Evolutionary conservation across 2,113 vertebrate genomes (phyloP).

Genomic region (Ciconia boyciana): DNA sequence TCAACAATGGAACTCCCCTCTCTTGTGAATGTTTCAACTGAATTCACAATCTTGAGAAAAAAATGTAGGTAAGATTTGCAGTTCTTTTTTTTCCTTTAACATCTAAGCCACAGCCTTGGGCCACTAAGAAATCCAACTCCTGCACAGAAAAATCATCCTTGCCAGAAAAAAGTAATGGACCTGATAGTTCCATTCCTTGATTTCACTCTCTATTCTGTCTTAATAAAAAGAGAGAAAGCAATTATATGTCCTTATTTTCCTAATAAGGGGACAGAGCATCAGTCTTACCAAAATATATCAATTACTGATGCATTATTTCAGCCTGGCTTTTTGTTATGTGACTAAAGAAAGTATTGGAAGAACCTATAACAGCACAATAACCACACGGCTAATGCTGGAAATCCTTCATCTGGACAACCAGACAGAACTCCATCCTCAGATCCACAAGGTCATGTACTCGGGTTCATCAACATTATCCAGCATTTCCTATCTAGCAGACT

Average conservation of each 20-base stretch:
- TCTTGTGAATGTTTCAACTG: not conserved
- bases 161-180: not conserved
- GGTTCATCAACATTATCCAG: not conserved
- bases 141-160: not conserved
- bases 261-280: not conserved
- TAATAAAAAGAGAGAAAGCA: not conserved
- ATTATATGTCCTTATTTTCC: not conserved
- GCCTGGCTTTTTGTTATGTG: not conserved
- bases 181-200: not conserved
- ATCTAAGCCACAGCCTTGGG: not conserved
- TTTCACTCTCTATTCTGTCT: not conserved
- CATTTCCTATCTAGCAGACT: not conserved
- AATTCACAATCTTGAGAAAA: not conserved
- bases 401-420: not conserved
- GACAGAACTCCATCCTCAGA: fast-evolving
- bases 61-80: not conserved
- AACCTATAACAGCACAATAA: not conserved
- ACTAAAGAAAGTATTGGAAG: not conserved
- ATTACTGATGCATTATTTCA: not conserved
- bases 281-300: not conserved
- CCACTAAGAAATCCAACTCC: not conserved
- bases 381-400: not conserved
- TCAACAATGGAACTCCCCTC: not conserved
- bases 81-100: not conserved
- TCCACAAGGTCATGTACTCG: not conserved